These are phyloP conservation scores for Albula glossodonta DNA, from an alignment of 2,113 vertebrate species.

Conservation along the genomic window DNA sequence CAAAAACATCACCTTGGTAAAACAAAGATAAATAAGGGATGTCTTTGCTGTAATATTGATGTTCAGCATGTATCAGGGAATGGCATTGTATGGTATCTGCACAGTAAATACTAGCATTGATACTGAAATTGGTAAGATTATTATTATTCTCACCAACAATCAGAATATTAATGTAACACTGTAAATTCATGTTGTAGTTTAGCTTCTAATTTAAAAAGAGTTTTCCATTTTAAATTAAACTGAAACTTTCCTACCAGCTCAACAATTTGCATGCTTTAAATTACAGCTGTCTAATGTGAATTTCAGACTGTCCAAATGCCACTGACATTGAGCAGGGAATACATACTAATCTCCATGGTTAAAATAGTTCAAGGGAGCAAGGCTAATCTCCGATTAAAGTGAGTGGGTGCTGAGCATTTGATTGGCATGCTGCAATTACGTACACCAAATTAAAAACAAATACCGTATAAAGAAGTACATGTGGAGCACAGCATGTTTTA, in stretches of 20 bases:
- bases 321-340: not conserved
- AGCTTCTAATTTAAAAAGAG: not conserved
- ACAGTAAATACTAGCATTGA: not conserved
- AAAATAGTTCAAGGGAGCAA: not conserved
- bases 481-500: slow-evolving; percentile 1
- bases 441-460: not conserved
- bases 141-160: too few species aligned
- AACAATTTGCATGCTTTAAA: not conserved
- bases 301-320: not conserved
- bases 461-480: not conserved
- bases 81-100: too few species aligned
- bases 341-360: not conserved
- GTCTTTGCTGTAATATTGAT: too few species aligned
- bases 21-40: too few species aligned
- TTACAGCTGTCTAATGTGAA: not conserved
- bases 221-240: not conserved
- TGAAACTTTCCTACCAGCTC: not conserved
- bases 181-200: not conserved
- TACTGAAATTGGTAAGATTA: too few species aligned
- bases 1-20: too few species aligned
- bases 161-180: not conserved
- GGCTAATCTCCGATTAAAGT: not conserved
- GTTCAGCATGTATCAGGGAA: too few species aligned
- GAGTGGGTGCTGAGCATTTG: slow-evolving; percentile 2
- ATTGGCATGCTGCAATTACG: not conserved